Percentiles rank a stretch among this genome's conserved stretches.
These are phyloP conservation scores for Podotricha telesiphe DNA, from an alignment of 2,888 invertebrate species.

Conservation along the genomic window DNA sequence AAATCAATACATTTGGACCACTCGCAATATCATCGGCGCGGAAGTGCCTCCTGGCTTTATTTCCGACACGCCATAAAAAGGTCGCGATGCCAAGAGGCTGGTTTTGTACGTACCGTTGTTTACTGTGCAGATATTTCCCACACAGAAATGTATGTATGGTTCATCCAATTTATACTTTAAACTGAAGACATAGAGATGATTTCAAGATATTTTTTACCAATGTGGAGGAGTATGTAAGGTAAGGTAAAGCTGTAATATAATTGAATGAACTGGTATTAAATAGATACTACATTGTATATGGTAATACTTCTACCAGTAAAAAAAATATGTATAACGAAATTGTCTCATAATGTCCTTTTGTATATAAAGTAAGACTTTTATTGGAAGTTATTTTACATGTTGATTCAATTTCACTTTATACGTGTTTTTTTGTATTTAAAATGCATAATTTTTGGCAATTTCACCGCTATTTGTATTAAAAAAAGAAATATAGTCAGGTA, in stretches of 20 bases:
- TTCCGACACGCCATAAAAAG: constrained; percentile 68
- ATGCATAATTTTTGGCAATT: too few species aligned
- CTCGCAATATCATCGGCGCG: constrained; percentile 46
- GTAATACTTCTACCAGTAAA: background rate
- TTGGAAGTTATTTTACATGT: constrained; percentile 4
- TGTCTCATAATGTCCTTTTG: background rate
- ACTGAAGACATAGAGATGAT: constrained; percentile 2
- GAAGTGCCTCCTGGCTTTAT: constrained; percentile 66
- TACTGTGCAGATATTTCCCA: constrained; percentile 46
- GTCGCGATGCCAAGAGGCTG: constrained; percentile 53
- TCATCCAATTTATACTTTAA: constrained; percentile 22
- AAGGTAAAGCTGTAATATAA: constrained; percentile 6
- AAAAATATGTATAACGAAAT: background rate
- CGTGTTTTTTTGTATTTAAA: background rate
- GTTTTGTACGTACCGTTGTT: constrained; percentile 55
- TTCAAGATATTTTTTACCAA: background rate
- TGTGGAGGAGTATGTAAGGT: background rate
- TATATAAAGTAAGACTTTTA: background rate
- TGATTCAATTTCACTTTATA: background rate
- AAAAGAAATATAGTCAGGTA: too few species aligned
- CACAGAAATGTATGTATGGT: constrained; percentile 7
- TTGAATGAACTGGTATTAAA: constrained; percentile 17
- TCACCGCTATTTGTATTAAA: too few species aligned
- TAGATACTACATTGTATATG: constrained; percentile 1
- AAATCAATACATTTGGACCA: constrained; percentile 43